phyloP scores from a whole-genome alignment of 2,888 invertebrate genomes.

The Taphrorychus bicolor region DNA sequence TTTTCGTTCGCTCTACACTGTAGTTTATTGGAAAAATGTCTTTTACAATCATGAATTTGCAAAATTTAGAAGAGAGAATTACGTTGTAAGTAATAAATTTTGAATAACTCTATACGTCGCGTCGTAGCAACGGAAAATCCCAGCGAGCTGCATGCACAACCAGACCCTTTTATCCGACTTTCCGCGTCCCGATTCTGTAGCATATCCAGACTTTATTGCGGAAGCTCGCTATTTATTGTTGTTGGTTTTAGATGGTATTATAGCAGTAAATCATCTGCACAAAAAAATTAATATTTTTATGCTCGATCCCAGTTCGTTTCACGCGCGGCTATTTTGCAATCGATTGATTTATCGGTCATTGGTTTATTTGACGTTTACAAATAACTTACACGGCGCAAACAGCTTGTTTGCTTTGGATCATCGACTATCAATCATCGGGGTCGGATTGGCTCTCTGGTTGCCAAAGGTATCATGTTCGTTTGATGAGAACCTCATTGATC shows the following conservation, averaged over 20 bases:
- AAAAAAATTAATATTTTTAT: background rate
- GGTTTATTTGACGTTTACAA: slow-evolving; percentile 14
- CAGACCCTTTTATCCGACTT: slow-evolving; percentile 8
- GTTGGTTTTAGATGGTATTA: slow-evolving; percentile 9
- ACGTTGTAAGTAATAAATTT: too few relatives aligned
- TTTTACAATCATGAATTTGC: too few relatives aligned
- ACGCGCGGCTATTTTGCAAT: slow-evolving; percentile 2
- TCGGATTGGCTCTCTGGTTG: background rate
- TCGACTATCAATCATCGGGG: slow-evolving; percentile 4
- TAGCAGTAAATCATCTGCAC: slow-evolving; percentile 3
- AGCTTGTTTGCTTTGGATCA: slow-evolving; percentile 10
- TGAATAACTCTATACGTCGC: too few relatives aligned
- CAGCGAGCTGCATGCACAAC: slow-evolving; percentile 5
- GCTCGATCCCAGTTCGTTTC: background rate
- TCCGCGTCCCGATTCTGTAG: slow-evolving; percentile 12
- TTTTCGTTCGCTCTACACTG: too few relatives aligned
- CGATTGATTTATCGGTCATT: slow-evolving; percentile 10
- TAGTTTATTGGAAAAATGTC: too few relatives aligned
- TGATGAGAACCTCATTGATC: background rate
- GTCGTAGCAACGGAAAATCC: slow-evolving; percentile 7
- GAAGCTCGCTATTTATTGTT: slow-evolving; percentile 16
- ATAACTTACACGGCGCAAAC: slow-evolving; percentile 5
- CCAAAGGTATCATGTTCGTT: background rate
- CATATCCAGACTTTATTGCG: slow-evolving; percentile 20
- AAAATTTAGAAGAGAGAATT: too few relatives aligned